Percentiles rank a stretch among this genome's conserved stretches.
These are phyloP conservation scores for Orycteropus afer DNA, from an alignment of 2,113 vertebrate genomes.

Conservation along the genomic window DNA sequence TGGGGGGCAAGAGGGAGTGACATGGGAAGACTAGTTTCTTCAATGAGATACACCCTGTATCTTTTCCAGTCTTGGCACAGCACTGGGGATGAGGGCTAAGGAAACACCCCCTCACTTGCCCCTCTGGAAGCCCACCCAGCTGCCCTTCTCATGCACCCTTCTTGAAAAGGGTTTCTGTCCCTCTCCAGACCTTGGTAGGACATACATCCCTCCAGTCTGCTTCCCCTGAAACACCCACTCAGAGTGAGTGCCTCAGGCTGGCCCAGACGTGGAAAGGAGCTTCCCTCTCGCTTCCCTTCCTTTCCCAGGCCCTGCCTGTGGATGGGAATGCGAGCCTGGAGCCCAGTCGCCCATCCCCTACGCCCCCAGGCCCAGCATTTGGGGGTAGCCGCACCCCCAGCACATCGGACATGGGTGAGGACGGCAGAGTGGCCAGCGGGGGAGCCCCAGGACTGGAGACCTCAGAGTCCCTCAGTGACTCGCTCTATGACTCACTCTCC, in stretches of 20 bases:
- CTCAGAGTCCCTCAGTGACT: slow-evolving; percentile 96
- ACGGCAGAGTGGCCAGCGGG: slow-evolving; percentile 89
- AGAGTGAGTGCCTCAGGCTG: too few species aligned
- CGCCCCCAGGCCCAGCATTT: slow-evolving; percentile 56
- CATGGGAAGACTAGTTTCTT: neutral
- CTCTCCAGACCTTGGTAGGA: neutral
- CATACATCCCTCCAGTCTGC: neutral
- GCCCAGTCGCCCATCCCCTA: slow-evolving; percentile 45
- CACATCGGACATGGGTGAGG: slow-evolving; percentile 92
- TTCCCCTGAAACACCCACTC: neutral
- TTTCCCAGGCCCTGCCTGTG: slow-evolving; percentile 62
- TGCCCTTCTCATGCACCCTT: neutral
- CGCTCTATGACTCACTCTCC: slow-evolving; percentile 96
- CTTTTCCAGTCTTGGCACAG: neutral
- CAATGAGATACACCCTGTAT: too few species aligned
- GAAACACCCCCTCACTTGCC: neutral
- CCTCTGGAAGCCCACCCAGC: neutral
- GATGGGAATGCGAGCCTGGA: slow-evolving; percentile 72
- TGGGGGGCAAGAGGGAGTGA: neutral
- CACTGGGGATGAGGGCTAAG: neutral
- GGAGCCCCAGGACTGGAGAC: slow-evolving; percentile 92
- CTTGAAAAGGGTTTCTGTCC: neutral
- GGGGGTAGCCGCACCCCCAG: slow-evolving; percentile 84
- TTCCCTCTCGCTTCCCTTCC: neutral
- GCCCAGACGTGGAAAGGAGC: too few species aligned